These are phyloP conservation scores for Drosophila nr. fundita DNA, from an alignment of 2,888 invertebrate genomes.

Conservation along the genomic window DNA sequence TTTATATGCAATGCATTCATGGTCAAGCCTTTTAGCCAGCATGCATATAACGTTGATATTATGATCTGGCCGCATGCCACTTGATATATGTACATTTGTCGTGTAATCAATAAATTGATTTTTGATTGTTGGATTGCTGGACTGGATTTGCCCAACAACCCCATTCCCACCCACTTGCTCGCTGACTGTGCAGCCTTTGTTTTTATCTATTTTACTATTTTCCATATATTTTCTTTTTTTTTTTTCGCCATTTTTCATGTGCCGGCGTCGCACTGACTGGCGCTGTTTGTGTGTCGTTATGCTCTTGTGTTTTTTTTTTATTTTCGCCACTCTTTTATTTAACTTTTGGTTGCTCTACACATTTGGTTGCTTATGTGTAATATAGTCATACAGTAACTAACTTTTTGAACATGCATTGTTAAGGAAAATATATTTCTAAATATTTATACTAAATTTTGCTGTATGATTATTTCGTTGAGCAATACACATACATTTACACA, in stretches of 20 bases:
- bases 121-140: slow-evolving; percentile 66
- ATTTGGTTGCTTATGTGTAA: slow-evolving; percentile 34
- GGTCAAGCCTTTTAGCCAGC: slow-evolving; percentile 39
- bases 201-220: slow-evolving; percentile 38
- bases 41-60: slow-evolving; percentile 39
- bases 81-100: slow-evolving; percentile 46
- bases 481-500: neutral
- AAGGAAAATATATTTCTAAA: neutral
- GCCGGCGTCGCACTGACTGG: slow-evolving; percentile 73
- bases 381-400: neutral
- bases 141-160: slow-evolving; percentile 34
- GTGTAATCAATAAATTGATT: slow-evolving; percentile 81
- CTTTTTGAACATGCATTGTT: neutral
- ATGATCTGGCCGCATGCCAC: slow-evolving; percentile 52
- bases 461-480: too few relatives aligned
- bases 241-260: slow-evolving; percentile 17
- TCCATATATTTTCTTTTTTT: slow-evolving; percentile 9
- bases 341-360: slow-evolving; percentile 32
- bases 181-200: slow-evolving; percentile 36
- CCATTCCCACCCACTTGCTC: neutral
- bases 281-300: slow-evolving; percentile 29
- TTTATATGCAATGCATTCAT: slow-evolving; percentile 27
- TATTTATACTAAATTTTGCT: neutral
- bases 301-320: slow-evolving; percentile 2
- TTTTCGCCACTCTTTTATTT: slow-evolving; percentile 14